Base-by-base conservation (phyloP, 2,797 vertebrate genomes). In the Paratrypauchen microcephalus region DNA sequence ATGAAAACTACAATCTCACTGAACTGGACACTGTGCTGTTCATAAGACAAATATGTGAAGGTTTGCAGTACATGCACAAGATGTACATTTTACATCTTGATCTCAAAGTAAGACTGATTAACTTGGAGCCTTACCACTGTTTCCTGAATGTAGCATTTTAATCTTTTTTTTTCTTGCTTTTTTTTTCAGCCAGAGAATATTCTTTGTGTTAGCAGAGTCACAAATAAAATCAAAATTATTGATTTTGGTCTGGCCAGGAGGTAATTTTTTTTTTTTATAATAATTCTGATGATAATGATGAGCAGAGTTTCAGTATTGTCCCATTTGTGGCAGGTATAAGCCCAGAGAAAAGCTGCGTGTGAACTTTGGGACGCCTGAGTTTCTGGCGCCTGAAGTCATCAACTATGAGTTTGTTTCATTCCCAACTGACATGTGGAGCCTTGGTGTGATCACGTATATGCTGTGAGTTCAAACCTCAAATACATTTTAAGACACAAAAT, bases 341-440 rank as follows among this genome's bases (percentile, higher is more conserved):
- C 97, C 96, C 50, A 95, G 95, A 70, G 98, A 99, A 88, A 99
- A 99, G 84, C 92, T 99, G 78, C 91, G 92, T 69, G 95, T 99
- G 73, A 98, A 97, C 83, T 99, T 99, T 71, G 98, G 98, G 26
- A 99, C 98, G 23, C 95, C 97, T 0, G 97, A 99, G 86, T 99
- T 99, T 83, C 95, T 99, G 2, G 96, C 98, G 65, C 98, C 98
- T 12, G 97, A 99, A 88, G 94, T 99, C 66, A 92, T 99, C 86
- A 98, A 96, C 90, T 99, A 96, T 3, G 98, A 99, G 72, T 98
- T 95, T 80, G 98, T 99, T 78, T 99, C 98, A 0, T 99, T 97
- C 87, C 95, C 96, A 84, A 99, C 97, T 0, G 98, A 99, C 91
- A 99, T 99, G 98, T 99, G 97, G 98, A 99, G 97, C 65, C 87